phyloP scores from a whole-genome alignment of 2,888 invertebrate genomes.

The Agrotis clavis region DNA sequence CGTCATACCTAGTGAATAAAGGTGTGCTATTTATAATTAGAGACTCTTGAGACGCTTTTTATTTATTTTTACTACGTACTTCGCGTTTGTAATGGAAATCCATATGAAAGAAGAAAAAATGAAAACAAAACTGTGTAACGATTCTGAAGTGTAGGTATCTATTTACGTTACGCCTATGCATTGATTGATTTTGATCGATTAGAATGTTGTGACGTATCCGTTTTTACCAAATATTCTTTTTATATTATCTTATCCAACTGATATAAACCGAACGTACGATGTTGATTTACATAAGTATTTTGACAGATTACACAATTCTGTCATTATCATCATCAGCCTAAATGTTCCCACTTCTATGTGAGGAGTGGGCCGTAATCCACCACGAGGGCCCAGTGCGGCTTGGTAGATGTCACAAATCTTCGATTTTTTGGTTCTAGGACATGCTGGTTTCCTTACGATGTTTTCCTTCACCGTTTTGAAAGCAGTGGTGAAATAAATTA shows the following conservation, averaged over 20 bases:
- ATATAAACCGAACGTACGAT: conserved; percentile 23
- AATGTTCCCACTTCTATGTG: too few relatives aligned
- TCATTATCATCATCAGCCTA: too few relatives aligned
- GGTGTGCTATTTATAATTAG: not conserved
- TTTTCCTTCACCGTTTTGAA: too few relatives aligned
- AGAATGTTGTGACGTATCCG: conserved; percentile 18
- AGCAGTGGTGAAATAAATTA: too few relatives aligned
- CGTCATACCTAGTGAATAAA: conserved; percentile 16
- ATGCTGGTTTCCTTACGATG: too few relatives aligned
- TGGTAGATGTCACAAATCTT: too few relatives aligned
- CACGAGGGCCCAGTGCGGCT: too few relatives aligned
- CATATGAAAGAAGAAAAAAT: too few relatives aligned
- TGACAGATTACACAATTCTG: conserved; percentile 25
- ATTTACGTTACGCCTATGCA: conserved; percentile 28
- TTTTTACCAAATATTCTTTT: not conserved
- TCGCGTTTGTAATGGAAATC: too few relatives aligned
- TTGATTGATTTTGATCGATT: conserved; percentile 49
- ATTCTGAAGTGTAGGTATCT: conserved; percentile 15
- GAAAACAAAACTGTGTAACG: too few relatives aligned
- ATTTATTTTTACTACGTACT: not conserved
- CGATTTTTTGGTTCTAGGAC: too few relatives aligned
- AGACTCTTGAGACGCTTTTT: not conserved
- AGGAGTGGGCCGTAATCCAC: too few relatives aligned
- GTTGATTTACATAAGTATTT: conserved; percentile 8
- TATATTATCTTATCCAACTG: conserved; percentile 28